Percentiles rank a stretch among this genome's conserved stretches.
phyloP scores from a whole-genome alignment of 1,140 invertebrate species.

The Platyura marginata region DNA sequence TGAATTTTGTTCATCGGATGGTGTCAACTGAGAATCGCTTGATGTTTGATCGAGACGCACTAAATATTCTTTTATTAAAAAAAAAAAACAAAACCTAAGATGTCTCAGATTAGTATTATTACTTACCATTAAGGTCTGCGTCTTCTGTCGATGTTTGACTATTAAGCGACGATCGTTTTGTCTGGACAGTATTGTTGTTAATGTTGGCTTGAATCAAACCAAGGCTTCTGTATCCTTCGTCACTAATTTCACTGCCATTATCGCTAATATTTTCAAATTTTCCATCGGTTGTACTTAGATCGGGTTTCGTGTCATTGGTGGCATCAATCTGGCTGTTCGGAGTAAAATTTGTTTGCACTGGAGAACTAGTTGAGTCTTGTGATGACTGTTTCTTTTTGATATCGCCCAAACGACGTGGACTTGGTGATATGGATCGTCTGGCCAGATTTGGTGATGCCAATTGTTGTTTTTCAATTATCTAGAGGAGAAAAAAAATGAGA shows the following conservation, averaged over 20 bases:
- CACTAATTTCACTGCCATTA: conserved; percentile 69
- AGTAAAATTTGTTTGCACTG: not conserved
- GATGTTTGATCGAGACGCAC: conserved; percentile 17
- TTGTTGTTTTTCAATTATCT: not conserved
- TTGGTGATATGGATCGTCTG: conserved; percentile 26
- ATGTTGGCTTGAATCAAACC: conserved; percentile 39
- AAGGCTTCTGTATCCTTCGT: conserved; percentile 69
- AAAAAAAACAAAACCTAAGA: conserved; percentile 2
- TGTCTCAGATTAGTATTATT: not conserved
- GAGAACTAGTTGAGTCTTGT: not conserved
- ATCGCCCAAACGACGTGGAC: conserved; percentile 17
- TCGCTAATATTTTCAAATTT: conserved; percentile 46
- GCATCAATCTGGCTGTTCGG: conserved; percentile 8
- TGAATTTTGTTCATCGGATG: conserved; percentile 7
- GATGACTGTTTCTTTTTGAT: conserved; percentile 14
- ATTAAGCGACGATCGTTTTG: conserved; percentile 39
- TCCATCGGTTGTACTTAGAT: conserved; percentile 9
- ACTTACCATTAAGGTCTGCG: conserved; percentile 43
- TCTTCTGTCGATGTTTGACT: conserved; percentile 46
- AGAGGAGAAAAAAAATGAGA: too few species aligned
- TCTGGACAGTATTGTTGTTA: conserved; percentile 27
- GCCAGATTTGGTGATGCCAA: conserved; percentile 6
- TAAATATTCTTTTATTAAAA: too few species aligned
- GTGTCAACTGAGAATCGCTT: conserved; percentile 23
- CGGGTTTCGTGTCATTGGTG: conserved; percentile 5